These are phyloP conservation scores for Melanotaenia trifasciata DNA, from an alignment of 2,797 vertebrate species.

Conservation along the genomic window DNA sequence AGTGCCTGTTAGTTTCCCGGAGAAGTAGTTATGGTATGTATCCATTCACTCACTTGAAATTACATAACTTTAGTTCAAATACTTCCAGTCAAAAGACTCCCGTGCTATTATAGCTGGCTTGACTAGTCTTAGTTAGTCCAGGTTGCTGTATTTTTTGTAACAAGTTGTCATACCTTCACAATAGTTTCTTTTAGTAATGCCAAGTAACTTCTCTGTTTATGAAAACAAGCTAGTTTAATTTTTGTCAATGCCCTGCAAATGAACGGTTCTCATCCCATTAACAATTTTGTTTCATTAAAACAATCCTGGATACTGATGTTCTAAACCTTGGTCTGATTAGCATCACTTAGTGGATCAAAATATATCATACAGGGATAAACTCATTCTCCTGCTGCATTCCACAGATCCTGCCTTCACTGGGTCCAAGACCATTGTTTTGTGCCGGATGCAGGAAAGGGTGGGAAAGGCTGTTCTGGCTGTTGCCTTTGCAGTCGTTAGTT, in stretches of 20 bases:
- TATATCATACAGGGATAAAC: conserved; percentile 7
- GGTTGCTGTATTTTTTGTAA: background rate
- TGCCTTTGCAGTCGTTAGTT: conserved; percentile 63
- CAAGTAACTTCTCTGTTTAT: background rate
- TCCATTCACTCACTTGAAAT: conserved; percentile 3
- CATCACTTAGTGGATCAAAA: background rate
- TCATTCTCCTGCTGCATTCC: conserved; percentile 35
- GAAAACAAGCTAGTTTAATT: conserved; percentile 19
- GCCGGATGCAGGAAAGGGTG: conserved; percentile 88
- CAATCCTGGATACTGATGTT: background rate
- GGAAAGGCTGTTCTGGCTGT: conserved; percentile 65
- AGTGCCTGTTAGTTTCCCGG: background rate
- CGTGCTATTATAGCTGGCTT: background rate
- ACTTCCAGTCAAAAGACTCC: conserved; percentile 10
- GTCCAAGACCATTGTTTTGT: conserved; percentile 76
- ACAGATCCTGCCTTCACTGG: conserved; percentile 36
- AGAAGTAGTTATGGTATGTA: background rate
- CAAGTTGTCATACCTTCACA: background rate
- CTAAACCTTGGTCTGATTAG: background rate
- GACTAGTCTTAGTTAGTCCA: background rate
- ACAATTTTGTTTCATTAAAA: background rate
- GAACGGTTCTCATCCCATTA: background rate
- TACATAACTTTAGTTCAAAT: background rate
- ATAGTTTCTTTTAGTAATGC: no score
- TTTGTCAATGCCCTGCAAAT: background rate